These are phyloP conservation scores for Thunnus maccoyii DNA, from an alignment of 2,113 vertebrate species.

Conservation along the genomic window DNA sequence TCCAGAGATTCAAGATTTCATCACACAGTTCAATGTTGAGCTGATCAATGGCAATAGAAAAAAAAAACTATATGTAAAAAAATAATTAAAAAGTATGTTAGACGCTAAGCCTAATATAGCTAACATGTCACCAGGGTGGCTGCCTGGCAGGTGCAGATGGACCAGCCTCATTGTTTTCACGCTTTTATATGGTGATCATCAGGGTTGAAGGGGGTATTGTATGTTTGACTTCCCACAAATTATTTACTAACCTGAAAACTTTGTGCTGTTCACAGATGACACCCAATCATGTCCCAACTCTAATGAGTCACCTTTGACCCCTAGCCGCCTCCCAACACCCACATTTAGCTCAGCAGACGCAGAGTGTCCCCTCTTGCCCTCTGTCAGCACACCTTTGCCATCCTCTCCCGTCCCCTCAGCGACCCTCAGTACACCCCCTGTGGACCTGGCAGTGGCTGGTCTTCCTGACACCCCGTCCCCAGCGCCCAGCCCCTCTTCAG, in stretches of 20 bases:
- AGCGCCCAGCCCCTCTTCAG: constrained; percentile 69
- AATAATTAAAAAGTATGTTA: not conserved
- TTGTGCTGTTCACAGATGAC: constrained; percentile 73
- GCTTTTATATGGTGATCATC: not conserved
- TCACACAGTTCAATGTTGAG: not conserved
- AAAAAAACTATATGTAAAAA: not conserved
- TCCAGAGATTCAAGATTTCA: not conserved
- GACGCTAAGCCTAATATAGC: not conserved
- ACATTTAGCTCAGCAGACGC: constrained; percentile 57
- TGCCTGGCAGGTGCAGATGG: not conserved
- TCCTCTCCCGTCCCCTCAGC: constrained; percentile 64
- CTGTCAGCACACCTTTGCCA: constrained; percentile 67
- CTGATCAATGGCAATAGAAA: not conserved
- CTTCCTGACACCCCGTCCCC: constrained; percentile 72
- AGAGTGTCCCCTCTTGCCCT: constrained; percentile 62
- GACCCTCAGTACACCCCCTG: constrained; percentile 44
- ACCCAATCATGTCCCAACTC: constrained; percentile 52
- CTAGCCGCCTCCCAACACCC: constrained; percentile 51
- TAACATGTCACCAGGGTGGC: not conserved
- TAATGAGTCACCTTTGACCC: constrained; percentile 63
- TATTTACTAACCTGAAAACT: constrained; percentile 26
- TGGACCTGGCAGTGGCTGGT: constrained; percentile 52
- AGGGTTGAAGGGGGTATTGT: not conserved
- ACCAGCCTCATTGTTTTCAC: not conserved
- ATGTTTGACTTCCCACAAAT: not conserved